Evolutionary conservation across 1,140 invertebrate genomes (phyloP), one percentile per base, ranked within the genome.

Genomic region (Phortica variegata): DNA sequence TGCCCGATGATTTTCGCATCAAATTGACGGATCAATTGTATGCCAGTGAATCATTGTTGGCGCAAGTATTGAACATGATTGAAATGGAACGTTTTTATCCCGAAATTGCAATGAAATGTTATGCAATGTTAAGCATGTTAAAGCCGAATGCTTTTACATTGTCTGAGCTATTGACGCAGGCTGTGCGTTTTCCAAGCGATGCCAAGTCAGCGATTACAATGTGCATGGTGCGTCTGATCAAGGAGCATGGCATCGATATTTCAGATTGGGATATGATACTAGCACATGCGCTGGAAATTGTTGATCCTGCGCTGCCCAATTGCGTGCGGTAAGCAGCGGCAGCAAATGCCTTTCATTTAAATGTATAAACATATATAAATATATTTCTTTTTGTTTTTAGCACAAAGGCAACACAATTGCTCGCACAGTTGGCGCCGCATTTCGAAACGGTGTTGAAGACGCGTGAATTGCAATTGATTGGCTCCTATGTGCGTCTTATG

Each of bases 401-500:
- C 31, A 37, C 47, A 10, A 56, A 52, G 21, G 47, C 50, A 3
- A 23, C 47, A 7, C 18, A 47, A 21, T 32, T 56, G 3, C 19
- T 59, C 7, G 13, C n/a, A 6, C 29, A 47, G 13, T 47, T 53
- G 12, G 36, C 36, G 15, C 13, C 42, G 15, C 42, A 48, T 42
- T 59, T 47, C 45, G 12, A 12, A 1, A 47, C 47, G 43, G 42
- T 36, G 12, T 40, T 54, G 39, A 19, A 48, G 19, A 47, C 34
- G 18, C 47, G 46, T 32, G 41, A 42, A 26, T 13, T 46, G 19
- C 19, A 33, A 18, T 44, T 71, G 3, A 2, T 72, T 5, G 53
- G 58, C 5, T 37, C 43, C 8, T 72, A 51, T 31, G 43, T 47
- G 5, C 45, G 54, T 0, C 37, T 73, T 2, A 48, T 73, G 8